Evolutionary conservation across 2,888 invertebrate species (phyloP).

Genomic region (Drosophila acutilabella): DNA sequence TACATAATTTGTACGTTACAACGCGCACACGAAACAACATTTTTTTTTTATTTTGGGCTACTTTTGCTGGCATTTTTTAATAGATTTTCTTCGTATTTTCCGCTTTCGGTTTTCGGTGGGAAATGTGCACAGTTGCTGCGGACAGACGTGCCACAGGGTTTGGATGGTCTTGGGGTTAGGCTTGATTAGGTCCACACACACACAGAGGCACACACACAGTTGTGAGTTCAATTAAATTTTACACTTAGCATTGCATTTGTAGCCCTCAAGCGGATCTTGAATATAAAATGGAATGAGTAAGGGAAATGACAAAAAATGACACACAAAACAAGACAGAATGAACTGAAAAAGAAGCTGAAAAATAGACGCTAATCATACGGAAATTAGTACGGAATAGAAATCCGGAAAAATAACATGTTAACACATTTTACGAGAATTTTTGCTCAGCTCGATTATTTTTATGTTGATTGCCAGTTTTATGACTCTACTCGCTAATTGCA

Average conservation of each 20-base stretch:
- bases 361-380: constrained; percentile 10
- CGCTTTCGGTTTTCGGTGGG: constrained; percentile 54
- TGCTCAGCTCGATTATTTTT: constrained; percentile 71
- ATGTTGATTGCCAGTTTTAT: constrained; percentile 81
- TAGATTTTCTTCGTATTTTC: constrained; percentile 60
- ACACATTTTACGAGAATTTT: constrained; percentile 29
- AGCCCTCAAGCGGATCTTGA: constrained; percentile 26
- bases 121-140: constrained; percentile 70
- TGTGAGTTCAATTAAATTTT: constrained; percentile 69
- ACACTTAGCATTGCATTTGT: constrained; percentile 59
- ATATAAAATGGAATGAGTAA: neutral
- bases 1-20: constrained; percentile 81
- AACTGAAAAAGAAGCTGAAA: neutral
- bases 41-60: constrained; percentile 57
- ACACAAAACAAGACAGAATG: neutral
- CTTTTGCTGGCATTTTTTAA: constrained; percentile 69
- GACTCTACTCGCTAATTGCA: constrained; percentile 65
- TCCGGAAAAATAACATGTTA: constrained; percentile 2
- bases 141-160: constrained; percentile 14
- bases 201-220: constrained; percentile 17
- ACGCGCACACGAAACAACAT: constrained; percentile 70
- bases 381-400: constrained; percentile 18
- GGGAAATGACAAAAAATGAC: constrained; percentile 11
- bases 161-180: constrained; percentile 16
- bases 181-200: constrained; percentile 48